phyloP scores from a whole-genome alignment of 2,888 invertebrate species.

The Agonopterix subpropinquella region DNA sequence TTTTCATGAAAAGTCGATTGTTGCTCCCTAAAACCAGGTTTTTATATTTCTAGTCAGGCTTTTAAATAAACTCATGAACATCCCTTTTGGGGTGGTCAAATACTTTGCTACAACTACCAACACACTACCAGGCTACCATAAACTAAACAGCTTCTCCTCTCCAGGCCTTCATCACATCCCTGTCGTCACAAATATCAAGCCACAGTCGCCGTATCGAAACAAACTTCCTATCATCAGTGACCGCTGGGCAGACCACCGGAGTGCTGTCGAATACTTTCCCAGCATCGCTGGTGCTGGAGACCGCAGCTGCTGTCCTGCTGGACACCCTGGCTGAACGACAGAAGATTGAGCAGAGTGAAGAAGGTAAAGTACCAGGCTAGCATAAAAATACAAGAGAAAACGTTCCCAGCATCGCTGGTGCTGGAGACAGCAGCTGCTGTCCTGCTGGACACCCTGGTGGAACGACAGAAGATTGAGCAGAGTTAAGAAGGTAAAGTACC shows the following conservation, averaged over 20 bases:
- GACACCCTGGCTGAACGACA: constrained; percentile 27
- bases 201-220: constrained; percentile 52
- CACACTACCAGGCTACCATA: too few species aligned
- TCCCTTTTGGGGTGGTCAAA: too few species aligned
- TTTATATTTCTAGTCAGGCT: too few species aligned
- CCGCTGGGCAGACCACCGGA: constrained; percentile 30
- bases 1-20: too few species aligned
- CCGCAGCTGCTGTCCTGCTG: constrained; percentile 33
- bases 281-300: constrained; percentile 40
- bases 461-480: constrained; percentile 1
- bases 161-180: constrained; percentile 39
- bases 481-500: constrained; percentile 14
- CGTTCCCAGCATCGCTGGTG: constrained; percentile 47
- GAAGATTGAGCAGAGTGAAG: constrained; percentile 16
- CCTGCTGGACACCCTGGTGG: too few species aligned
- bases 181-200: constrained; percentile 33
- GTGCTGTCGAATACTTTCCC: constrained; percentile 51
- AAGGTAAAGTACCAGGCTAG: constrained; percentile 17
- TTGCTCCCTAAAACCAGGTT: too few species aligned
- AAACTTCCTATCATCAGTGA: constrained; percentile 30
- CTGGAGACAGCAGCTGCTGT: constrained; percentile 43
- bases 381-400: constrained; percentile 8
- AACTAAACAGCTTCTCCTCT: constrained; percentile 1
- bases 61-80: too few species aligned
- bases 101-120: too few species aligned